These are phyloP conservation scores for Pristionchus arcanus DNA, from an alignment of 2,888 invertebrate genomes.

Conservation along the genomic window DNA sequence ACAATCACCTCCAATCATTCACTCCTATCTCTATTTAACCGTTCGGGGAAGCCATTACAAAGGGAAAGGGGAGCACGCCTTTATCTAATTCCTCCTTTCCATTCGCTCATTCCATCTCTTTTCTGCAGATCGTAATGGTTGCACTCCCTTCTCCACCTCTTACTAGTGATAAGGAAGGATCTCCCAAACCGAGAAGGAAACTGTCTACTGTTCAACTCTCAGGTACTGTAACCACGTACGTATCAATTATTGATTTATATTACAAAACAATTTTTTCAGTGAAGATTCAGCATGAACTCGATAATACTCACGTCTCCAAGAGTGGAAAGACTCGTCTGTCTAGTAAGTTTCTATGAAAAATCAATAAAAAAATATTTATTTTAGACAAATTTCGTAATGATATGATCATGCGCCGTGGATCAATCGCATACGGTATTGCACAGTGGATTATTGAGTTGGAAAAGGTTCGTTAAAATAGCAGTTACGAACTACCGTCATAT, in stretches of 20 bases:
- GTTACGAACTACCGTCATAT: background rate
- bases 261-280: background rate
- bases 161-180: background rate
- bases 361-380: background rate
- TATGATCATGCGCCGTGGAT: background rate
- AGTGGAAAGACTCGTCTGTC: constrained; percentile 5
- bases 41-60: constrained; percentile 45
- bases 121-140: constrained; percentile 13
- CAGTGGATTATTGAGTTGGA: constrained; percentile 24
- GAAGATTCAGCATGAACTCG: background rate
- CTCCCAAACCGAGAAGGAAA: constrained; percentile 18
- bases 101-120: constrained; percentile 12
- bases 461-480: background rate
- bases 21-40: background rate
- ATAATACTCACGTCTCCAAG: constrained; percentile 18
- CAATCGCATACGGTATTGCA: constrained; percentile 19
- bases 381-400: constrained; percentile 17
- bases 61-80: background rate
- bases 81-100: constrained; percentile 1
- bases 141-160: background rate
- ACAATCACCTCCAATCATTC: background rate
- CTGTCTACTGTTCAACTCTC: constrained; percentile 23
- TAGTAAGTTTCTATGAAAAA: background rate
- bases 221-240: constrained; percentile 9
- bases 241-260: background rate